Evolutionary conservation across 2,888 invertebrate species (phyloP).

Genomic region (Lepidocyrtoides sp.): DNA sequence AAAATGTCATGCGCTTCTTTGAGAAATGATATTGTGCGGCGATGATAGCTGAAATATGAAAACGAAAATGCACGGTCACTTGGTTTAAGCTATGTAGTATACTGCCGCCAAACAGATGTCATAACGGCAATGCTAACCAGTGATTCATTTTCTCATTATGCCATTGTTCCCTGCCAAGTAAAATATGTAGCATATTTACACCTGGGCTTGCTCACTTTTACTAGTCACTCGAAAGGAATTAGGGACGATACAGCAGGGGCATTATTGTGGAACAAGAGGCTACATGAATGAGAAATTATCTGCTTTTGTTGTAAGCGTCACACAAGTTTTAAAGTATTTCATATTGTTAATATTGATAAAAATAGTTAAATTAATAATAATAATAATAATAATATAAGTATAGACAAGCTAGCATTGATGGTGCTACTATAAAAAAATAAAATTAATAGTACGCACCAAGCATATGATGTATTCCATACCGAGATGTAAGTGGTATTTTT

Average conservation of each 20-base stretch:
- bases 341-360: too few relatives aligned
- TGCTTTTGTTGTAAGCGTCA: background rate
- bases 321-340: background rate
- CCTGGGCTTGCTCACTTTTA: background rate
- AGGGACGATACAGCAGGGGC: background rate
- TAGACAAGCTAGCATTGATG: background rate
- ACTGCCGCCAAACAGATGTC: background rate
- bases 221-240: background rate
- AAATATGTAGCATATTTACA: background rate
- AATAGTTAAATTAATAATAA: background rate
- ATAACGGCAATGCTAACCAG: background rate
- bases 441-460: background rate
- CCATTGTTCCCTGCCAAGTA: background rate
- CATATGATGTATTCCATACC: conserved; percentile 24
- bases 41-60: too few relatives aligned
- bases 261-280: background rate
- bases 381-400: background rate
- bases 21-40: too few relatives aligned
- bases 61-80: too few relatives aligned
- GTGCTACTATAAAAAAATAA: background rate
- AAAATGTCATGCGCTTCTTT: too few relatives aligned
- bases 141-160: background rate
- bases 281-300: background rate
- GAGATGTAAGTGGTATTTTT: too few relatives aligned
- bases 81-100: too few relatives aligned